Percentiles rank a stretch among this genome's conserved stretches.
Conservation (phyloP, 2,888 invertebrate species). For the Drosophila borborema region DNA sequence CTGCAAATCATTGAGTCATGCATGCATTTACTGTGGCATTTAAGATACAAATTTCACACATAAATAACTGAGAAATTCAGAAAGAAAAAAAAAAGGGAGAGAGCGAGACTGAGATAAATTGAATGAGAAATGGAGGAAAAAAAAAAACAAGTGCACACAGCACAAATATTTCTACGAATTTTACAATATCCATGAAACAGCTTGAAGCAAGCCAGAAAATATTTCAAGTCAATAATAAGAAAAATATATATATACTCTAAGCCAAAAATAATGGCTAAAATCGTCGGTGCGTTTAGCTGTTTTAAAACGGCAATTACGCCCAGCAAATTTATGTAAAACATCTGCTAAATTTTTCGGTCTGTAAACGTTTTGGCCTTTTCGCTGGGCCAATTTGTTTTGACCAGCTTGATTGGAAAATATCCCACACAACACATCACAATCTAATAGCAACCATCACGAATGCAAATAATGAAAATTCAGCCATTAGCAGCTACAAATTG, state of each 20-base stretch:
- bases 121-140: background rate
- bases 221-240: background rate
- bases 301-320: slow-evolving; percentile 9
- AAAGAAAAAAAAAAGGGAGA: background rate
- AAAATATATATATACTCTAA: background rate
- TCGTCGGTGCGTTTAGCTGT: background rate
- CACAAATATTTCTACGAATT: background rate
- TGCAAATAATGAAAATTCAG: slow-evolving; percentile 44
- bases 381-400: slow-evolving; percentile 39
- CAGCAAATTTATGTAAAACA: slow-evolving; percentile 33
- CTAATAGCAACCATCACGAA: slow-evolving; percentile 43
- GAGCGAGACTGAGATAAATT: background rate
- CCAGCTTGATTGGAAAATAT: slow-evolving; percentile 45
- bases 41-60: slow-evolving; percentile 27
- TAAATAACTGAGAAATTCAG: background rate
- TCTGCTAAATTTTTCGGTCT: slow-evolving; percentile 22
- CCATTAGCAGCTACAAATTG: slow-evolving; percentile 61
- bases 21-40: slow-evolving; percentile 48
- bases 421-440: slow-evolving; percentile 70
- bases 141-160: background rate
- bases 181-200: background rate
- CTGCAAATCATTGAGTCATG: slow-evolving; percentile 43
- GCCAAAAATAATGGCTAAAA: slow-evolving; percentile 2
- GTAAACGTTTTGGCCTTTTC: slow-evolving; percentile 30
- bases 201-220: background rate